Conservation (phyloP, 2,797 vertebrate species). For the Cryptoblepharus egeriae region DNA sequence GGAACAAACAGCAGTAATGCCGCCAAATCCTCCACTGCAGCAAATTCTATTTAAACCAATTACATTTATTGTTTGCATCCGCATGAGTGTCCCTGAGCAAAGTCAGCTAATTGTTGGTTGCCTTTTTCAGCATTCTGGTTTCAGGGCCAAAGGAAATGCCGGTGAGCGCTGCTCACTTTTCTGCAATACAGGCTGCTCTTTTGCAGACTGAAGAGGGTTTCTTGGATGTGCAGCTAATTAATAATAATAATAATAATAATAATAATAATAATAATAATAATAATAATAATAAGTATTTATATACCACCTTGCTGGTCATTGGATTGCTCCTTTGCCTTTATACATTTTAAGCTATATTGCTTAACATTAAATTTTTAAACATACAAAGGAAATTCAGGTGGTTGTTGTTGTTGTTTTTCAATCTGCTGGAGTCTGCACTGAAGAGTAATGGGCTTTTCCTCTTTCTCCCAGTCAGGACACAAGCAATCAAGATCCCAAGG, state of each 20-base stretch:
- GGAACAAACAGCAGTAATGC: constrained; percentile 37
- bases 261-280: no score
- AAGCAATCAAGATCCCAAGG: neutral
- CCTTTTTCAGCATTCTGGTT: constrained; percentile 13
- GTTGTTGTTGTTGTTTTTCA: neutral
- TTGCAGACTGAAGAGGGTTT: neutral
- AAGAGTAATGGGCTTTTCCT: neutral
- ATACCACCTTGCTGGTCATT: no score
- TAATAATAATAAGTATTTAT: no score
- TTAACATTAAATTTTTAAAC: neutral
- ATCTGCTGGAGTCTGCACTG: neutral
- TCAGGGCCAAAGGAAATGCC: constrained; percentile 31
- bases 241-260: no score
- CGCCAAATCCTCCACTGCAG: accelerated
- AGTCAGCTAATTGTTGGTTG: constrained; percentile 15
- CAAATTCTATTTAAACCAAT: constrained; percentile 23
- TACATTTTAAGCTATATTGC: no score
- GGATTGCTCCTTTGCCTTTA: no score
- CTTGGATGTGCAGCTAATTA: no score
- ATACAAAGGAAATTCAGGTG: neutral
- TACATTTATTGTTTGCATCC: constrained; percentile 21
- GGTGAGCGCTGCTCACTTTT: neutral
- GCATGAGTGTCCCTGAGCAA: constrained; percentile 26
- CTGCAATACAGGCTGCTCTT: neutral
- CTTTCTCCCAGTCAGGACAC: neutral